A percentile compares a stretch with the other conserved stretches of the same genome.
Conservation (phyloP, 2,797 vertebrate genomes). For the Ctenopoma kingsleyae region DNA sequence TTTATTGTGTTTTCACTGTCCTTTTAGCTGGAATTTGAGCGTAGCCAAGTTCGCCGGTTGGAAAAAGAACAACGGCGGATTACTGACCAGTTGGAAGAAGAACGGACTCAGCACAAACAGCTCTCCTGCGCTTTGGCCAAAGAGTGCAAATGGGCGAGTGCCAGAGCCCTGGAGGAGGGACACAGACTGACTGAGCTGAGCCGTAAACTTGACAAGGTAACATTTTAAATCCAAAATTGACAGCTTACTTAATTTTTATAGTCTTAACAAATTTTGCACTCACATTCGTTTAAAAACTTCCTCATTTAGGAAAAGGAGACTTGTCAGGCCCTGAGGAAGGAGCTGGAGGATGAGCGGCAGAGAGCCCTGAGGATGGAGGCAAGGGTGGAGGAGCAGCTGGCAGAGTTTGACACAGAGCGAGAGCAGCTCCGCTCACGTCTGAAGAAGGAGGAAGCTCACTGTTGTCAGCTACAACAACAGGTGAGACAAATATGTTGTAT, state of each 20-base stretch:
- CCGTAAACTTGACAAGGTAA: constrained; percentile 87
- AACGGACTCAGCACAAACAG: constrained; percentile 93
- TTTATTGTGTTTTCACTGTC: neutral
- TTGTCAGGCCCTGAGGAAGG: constrained; percentile 85
- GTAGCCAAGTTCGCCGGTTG: constrained; percentile 90
- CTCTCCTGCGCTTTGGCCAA: constrained; percentile 92
- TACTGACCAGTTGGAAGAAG: constrained; percentile 91
- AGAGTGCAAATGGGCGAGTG: constrained; percentile 94
- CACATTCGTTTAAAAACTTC: neutral
- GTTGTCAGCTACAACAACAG: constrained; percentile 89
- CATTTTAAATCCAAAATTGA: neutral
- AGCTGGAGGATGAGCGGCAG: constrained; percentile 90
- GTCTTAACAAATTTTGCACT: neutral
- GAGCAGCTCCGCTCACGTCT: constrained; percentile 93
- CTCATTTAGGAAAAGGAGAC: constrained; percentile 84
- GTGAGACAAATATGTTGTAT: no score
- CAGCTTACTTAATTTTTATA: neutral
- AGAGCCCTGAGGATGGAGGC: constrained; percentile 93
- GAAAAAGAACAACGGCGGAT: constrained; percentile 93
- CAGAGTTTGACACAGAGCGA: constrained; percentile 95
- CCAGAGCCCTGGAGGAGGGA: constrained; percentile 92
- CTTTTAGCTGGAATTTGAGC: constrained; percentile 93
- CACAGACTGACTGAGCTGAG: constrained; percentile 89
- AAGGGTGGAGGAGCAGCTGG: constrained; percentile 94
- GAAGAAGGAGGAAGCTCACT: constrained; percentile 93